These are phyloP conservation scores for Nymphalis io DNA, from an alignment of 1,140 invertebrate species.

Conservation along the genomic window DNA sequence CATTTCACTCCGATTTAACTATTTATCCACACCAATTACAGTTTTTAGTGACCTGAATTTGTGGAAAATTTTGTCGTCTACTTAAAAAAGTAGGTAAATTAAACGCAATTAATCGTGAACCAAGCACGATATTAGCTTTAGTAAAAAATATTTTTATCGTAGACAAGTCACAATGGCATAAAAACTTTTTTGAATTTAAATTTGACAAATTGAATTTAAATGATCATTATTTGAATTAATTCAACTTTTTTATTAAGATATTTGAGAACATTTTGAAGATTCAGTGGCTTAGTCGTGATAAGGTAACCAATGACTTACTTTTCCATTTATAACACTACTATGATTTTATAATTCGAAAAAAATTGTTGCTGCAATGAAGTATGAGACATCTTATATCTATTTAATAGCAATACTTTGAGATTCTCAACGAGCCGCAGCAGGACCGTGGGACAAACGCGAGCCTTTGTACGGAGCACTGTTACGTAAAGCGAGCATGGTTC, in stretches of 20 bases:
- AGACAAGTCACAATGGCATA: neutral
- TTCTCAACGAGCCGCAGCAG: conserved; percentile 25
- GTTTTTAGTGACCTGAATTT: conserved; percentile 29
- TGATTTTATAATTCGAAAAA: neutral
- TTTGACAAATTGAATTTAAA: too few relatives aligned
- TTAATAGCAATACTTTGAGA: conserved; percentile 25
- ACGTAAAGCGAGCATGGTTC: conserved; percentile 36
- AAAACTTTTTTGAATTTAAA: too few relatives aligned
- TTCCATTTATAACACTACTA: too few relatives aligned
- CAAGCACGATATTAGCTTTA: neutral
- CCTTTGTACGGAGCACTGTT: conserved; percentile 36
- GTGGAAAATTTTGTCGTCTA: conserved; percentile 19
- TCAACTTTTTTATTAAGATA: too few relatives aligned
- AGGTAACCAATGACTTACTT: too few relatives aligned
- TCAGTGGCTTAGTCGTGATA: too few relatives aligned
- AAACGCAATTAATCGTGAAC: neutral
- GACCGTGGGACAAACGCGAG: conserved; percentile 36
- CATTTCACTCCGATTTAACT: conserved; percentile 53
- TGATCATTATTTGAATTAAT: too few relatives aligned
- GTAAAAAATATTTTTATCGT: neutral
- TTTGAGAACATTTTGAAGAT: too few relatives aligned
- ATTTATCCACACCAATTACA: conserved; percentile 35
- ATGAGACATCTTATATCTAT: conserved; percentile 26
- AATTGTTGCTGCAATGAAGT: conserved; percentile 15
- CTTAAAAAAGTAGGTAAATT: conserved; percentile 1